A percentile compares a stretch with the other conserved stretches of the same genome.
Evolutionary conservation across 2,113 vertebrate species (phyloP).

Genomic region (Elaphurus davidianus): DNA sequence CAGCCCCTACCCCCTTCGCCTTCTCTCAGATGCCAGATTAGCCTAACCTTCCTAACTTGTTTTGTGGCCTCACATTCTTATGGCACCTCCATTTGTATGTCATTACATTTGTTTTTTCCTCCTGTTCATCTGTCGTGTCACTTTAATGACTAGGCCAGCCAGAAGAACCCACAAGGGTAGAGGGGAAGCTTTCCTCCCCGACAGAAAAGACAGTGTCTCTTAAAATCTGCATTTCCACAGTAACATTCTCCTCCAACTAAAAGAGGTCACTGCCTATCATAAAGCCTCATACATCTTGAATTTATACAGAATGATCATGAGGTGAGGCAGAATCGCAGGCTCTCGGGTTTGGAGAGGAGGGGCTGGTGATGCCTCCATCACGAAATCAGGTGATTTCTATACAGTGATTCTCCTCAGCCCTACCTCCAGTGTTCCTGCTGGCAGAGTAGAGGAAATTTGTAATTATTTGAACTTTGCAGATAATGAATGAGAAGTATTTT

Average conservation of each 20-base stretch:
- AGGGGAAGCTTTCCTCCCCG: neutral
- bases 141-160: neutral
- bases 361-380: neutral
- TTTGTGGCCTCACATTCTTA: neutral
- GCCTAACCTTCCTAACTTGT: neutral
- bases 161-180: neutral
- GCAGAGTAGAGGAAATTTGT: neutral
- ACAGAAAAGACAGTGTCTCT: neutral
- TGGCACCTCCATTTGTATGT: neutral
- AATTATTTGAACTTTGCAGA: neutral
- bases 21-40: neutral
- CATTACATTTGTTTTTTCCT: neutral
- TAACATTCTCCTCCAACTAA: neutral
- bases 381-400: neutral
- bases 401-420: too few species aligned
- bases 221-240: neutral
- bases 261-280: neutral
- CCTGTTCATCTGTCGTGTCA: neutral
- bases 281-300: neutral
- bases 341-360: neutral
- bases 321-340: neutral
- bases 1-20: neutral
- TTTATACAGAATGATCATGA: neutral
- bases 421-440: neutral
- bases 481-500: neutral